Percentiles rank a stretch among this genome's conserved stretches.
Conservation (phyloP, 2,797 vertebrate genomes). For the Nannoperca obscura region DNA sequence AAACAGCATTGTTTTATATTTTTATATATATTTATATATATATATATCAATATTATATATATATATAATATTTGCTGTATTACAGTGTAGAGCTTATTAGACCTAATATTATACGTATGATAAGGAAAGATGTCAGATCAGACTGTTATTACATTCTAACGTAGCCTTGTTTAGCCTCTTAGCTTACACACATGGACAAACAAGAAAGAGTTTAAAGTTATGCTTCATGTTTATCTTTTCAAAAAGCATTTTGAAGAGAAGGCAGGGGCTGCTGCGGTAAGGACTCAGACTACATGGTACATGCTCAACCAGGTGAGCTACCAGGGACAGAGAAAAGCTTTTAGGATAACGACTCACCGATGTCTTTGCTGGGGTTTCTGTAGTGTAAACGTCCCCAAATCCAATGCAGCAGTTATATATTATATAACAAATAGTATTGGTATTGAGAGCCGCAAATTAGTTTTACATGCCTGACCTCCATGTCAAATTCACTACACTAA, state of each 20-base stretch:
- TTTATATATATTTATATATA: too few relatives aligned
- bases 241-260: not conserved
- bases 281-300: too few relatives aligned
- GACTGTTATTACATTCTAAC: not conserved
- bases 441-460: not conserved
- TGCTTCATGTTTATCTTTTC: not conserved
- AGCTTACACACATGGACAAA: not conserved
- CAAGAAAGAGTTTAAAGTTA: not conserved
- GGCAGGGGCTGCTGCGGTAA: too few relatives aligned
- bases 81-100: not conserved
- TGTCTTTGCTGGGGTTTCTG: too few relatives aligned
- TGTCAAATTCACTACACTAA: not conserved
- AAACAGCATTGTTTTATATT: not conserved
- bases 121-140: not conserved
- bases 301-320: too few relatives aligned
- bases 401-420: too few relatives aligned
- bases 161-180: not conserved
- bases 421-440: not conserved
- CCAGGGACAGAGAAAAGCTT: too few relatives aligned
- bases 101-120: not conserved
- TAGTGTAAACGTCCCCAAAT: too few relatives aligned
- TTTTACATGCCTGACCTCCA: not conserved
- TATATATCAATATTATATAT: too few relatives aligned
- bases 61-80: too few relatives aligned
- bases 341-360: too few relatives aligned